Percentiles rank a stretch among this genome's conserved stretches.
These are phyloP conservation scores for Bradypodion pumilum DNA, from an alignment of 2,797 vertebrate species.

Conservation along the genomic window DNA sequence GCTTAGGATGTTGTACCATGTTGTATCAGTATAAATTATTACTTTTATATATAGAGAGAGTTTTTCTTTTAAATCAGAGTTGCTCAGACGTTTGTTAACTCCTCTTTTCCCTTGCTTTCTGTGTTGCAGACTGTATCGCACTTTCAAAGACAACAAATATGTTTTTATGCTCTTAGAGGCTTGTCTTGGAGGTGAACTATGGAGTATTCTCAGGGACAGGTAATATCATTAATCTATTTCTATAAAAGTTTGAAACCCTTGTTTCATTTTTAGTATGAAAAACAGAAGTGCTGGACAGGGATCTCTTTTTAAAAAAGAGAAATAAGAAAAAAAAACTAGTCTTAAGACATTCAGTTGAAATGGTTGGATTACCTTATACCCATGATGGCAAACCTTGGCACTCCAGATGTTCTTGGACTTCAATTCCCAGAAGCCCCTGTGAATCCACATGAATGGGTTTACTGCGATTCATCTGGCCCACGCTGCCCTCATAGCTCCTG, in stretches of 20 bases:
- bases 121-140: slow-evolving; percentile 88
- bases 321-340: background rate
- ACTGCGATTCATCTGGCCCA: too few relatives aligned
- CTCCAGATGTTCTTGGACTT: too few relatives aligned
- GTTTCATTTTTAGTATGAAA: too few relatives aligned
- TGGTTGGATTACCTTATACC: background rate
- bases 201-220: slow-evolving; percentile 95
- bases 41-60: background rate
- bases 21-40: background rate
- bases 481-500: too few relatives aligned
- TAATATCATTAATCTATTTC: slow-evolving; percentile 56
- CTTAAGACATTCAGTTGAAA: background rate
- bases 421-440: too few relatives aligned
- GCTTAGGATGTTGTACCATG: background rate
- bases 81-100: background rate
- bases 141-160: slow-evolving; percentile 91
- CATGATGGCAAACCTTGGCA: too few relatives aligned
- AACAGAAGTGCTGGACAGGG: background rate
- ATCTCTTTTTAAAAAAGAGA: too few relatives aligned
- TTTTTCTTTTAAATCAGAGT: background rate
- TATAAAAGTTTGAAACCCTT: background rate
- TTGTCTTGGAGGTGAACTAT: slow-evolving; percentile 91
- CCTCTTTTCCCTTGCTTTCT: slow-evolving; percentile 26
- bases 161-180: slow-evolving; percentile 96
- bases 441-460: too few relatives aligned